Evolutionary conservation across 2,888 invertebrate species (phyloP).

Genomic region (Tenthredo amoena): DNA sequence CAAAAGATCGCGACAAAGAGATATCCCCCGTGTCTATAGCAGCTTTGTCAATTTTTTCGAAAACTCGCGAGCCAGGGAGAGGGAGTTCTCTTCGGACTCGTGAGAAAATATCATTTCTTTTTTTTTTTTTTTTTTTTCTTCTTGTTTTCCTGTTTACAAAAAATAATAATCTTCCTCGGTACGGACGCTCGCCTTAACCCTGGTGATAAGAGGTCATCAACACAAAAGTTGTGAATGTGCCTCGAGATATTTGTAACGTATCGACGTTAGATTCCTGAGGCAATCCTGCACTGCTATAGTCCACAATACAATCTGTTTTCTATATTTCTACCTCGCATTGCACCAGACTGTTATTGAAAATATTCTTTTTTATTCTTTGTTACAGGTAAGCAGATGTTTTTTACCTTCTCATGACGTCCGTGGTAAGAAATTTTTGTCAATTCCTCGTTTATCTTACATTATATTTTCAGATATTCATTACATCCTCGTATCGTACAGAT

Average conservation of each 20-base stretch:
- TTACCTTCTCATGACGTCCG: slow-evolving; percentile 1
- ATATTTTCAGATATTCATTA: background rate
- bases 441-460: background rate
- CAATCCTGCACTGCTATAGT: background rate
- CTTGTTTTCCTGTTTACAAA: background rate
- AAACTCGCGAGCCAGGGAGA: background rate
- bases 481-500: background rate
- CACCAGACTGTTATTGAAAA: slow-evolving; percentile 30
- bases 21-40: background rate
- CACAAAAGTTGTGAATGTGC: background rate
- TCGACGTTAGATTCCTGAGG: slow-evolving; percentile 7
- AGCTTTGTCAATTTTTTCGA: slow-evolving; percentile 28
- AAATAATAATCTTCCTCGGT: background rate
- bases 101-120: slow-evolving; percentile 23
- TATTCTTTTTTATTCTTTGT: slow-evolving; percentile 24
- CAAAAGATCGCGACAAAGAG: background rate
- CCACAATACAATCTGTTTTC: background rate
- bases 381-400: slow-evolving; percentile 51
- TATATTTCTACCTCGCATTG: slow-evolving; percentile 11
- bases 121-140: background rate
- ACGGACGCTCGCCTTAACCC: background rate
- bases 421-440: slow-evolving; percentile 29
- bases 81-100: background rate
- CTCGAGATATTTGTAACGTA: background rate
- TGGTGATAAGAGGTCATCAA: background rate